Evolutionary conservation across 2,113 vertebrate genomes (phyloP).

Genomic region (Dascyllus trimaculatus): DNA sequence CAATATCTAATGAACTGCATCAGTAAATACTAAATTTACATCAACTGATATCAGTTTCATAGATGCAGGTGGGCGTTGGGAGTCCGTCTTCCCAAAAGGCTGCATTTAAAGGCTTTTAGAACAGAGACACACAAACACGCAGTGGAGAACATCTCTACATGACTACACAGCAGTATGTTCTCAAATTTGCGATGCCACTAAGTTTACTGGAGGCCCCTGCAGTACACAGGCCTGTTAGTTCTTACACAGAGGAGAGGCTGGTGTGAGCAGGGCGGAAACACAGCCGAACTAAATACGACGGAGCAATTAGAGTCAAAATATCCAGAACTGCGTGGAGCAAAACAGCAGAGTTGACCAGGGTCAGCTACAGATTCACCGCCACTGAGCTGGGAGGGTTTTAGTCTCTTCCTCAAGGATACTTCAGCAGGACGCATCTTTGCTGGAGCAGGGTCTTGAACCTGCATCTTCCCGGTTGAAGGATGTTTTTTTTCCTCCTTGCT

Average conservation of each 20-base stretch:
- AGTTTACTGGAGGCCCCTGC: constrained; percentile 1
- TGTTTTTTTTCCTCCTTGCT: constrained; percentile 7
- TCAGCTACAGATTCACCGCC: constrained; percentile 20
- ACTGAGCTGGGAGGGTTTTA: constrained; percentile 13
- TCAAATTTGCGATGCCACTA: constrained; percentile 16
- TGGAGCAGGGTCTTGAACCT: constrained; percentile 38
- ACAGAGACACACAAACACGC: not conserved
- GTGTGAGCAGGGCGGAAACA: constrained; percentile 1
- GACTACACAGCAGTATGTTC: constrained; percentile 1
- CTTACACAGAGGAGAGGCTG: constrained; percentile 80
- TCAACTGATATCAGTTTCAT: not conserved
- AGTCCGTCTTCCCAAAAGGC: constrained; percentile 8
- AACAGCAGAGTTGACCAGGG: constrained; percentile 40
- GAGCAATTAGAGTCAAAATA: constrained; percentile 28
- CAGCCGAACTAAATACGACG: constrained; percentile 21
- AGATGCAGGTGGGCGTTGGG: constrained; percentile 4
- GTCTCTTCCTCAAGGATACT: constrained; percentile 51
- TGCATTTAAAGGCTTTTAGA: constrained; percentile 13
- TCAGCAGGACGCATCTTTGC: constrained; percentile 34
- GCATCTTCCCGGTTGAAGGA: constrained; percentile 33
- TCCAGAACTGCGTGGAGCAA: constrained; percentile 59
- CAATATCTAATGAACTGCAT: not conserved
- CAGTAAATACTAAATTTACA: constrained; percentile 12
- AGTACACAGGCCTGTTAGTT: constrained; percentile 90
- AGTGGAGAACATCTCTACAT: not conserved